These are phyloP conservation scores for Lophotriccus pileatus DNA, from an alignment of 2,797 vertebrate genomes.

Conservation along the genomic window DNA sequence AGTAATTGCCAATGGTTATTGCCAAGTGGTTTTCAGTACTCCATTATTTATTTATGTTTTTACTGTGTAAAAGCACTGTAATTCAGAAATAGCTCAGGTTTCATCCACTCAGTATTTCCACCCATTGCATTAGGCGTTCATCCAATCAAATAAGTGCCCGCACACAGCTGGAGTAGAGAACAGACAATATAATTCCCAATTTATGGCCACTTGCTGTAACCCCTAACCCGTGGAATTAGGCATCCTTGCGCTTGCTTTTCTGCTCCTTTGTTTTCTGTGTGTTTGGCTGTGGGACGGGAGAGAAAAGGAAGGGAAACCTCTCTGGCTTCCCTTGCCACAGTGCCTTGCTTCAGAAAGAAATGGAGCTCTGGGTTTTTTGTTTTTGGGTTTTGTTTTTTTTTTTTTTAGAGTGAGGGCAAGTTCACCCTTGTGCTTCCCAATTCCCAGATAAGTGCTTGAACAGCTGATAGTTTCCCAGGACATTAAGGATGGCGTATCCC, in stretches of 20 bases:
- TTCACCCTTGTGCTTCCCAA: background rate
- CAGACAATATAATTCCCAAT: background rate
- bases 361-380: background rate
- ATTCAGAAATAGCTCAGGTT: background rate
- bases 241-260: background rate
- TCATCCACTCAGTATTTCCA: background rate
- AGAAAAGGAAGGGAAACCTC: background rate
- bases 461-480: background rate
- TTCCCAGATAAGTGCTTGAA: background rate
- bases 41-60: constrained; percentile 8
- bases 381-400: background rate
- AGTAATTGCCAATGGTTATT: background rate
- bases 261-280: rapidly evolving
- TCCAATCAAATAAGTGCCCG: background rate
- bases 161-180: background rate
- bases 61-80: background rate
- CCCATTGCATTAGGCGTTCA: background rate
- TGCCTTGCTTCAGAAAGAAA: background rate
- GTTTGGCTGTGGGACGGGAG: background rate
- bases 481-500: rapidly evolving
- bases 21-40: background rate
- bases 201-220: background rate
- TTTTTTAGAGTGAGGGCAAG: background rate
- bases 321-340: background rate
- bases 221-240: rapidly evolving